phyloP scores from a whole-genome alignment of 2,888 invertebrate genomes.

The Dasypolia templi region DNA sequence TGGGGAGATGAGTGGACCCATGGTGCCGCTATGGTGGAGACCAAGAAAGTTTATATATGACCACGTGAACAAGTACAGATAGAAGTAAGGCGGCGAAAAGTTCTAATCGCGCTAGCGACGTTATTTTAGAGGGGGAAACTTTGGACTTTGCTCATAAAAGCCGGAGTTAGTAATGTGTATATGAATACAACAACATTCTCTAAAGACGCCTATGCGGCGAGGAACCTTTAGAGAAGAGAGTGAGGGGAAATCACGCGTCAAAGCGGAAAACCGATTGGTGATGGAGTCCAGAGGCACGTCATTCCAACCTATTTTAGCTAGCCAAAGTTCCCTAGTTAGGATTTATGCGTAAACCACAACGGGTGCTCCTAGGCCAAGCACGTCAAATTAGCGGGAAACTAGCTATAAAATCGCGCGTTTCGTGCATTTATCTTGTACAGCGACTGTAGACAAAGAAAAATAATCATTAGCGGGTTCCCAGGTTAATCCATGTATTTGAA shows the following conservation, averaged over 20 bases:
- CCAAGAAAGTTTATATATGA: too few species aligned
- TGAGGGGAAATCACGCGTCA: neutral
- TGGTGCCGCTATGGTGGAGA: too few species aligned
- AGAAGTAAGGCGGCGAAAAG: too few species aligned
- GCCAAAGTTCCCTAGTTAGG: neutral
- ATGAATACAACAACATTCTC: too few species aligned
- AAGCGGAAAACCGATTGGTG: neutral
- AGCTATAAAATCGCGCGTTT: neutral
- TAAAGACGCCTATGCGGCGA: slow-evolving; percentile 1
- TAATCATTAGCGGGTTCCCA: neutral
- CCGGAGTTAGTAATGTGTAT: too few species aligned
- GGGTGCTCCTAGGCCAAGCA: neutral
- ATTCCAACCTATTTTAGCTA: slow-evolving; percentile 3
- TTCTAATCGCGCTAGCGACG: too few species aligned
- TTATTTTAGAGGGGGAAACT: too few species aligned
- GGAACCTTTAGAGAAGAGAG: slow-evolving; percentile 10
- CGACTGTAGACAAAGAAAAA: neutral
- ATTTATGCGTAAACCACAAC: neutral
- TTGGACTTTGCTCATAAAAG: too few species aligned
- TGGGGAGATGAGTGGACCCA: too few species aligned
- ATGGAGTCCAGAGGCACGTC: neutral
- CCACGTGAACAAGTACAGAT: too few species aligned
- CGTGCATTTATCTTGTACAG: neutral
- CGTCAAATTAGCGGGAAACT: slow-evolving; percentile 8
- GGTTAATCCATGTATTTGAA: neutral